Conservation (phyloP, 2,113 vertebrate genomes). For the Gracilinanus agilis region DNA sequence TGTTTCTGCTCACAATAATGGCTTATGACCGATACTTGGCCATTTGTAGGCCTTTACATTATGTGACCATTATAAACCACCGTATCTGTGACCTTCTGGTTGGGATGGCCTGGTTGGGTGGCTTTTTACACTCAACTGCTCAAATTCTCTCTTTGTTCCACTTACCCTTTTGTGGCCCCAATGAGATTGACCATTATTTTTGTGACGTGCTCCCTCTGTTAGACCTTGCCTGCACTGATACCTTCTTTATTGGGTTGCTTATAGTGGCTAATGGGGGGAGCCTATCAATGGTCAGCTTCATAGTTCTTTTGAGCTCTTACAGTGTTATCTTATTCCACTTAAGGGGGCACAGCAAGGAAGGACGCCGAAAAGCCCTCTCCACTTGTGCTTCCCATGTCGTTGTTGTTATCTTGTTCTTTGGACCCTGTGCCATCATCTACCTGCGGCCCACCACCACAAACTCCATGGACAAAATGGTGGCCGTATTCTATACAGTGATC, state of each 20-base stretch:
- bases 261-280: conserved; percentile 57
- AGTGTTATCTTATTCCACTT: conserved; percentile 56
- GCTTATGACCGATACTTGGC: conserved; percentile 66
- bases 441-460: conserved; percentile 42
- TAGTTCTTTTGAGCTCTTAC: conserved; percentile 53
- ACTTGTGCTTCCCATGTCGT: conserved; percentile 66
- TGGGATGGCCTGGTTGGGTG: conserved; percentile 48
- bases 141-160: conserved; percentile 63
- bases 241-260: conserved; percentile 40
- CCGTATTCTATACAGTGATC: conserved; percentile 66
- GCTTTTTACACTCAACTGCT: conserved; percentile 58
- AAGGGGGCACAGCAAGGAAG: conserved; percentile 42
- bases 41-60: conserved; percentile 70
- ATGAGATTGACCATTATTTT: conserved; percentile 78
- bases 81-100: conserved; percentile 46
- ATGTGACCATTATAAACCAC: conserved; percentile 51
- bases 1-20: conserved; percentile 66
- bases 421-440: conserved; percentile 69
- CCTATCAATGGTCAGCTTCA: conserved; percentile 55
- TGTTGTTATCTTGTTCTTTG: conserved; percentile 63
- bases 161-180: conserved; percentile 75
- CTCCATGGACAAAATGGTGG: conserved; percentile 60
- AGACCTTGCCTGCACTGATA: conserved; percentile 74
- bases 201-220: conserved; percentile 77
- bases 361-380: conserved; percentile 59